A percentile compares a stretch with the other conserved stretches of the same genome.
These are phyloP conservation scores for Corythoichthys intestinalis DNA, from an alignment of 2,113 vertebrate genomes.

Conservation along the genomic window DNA sequence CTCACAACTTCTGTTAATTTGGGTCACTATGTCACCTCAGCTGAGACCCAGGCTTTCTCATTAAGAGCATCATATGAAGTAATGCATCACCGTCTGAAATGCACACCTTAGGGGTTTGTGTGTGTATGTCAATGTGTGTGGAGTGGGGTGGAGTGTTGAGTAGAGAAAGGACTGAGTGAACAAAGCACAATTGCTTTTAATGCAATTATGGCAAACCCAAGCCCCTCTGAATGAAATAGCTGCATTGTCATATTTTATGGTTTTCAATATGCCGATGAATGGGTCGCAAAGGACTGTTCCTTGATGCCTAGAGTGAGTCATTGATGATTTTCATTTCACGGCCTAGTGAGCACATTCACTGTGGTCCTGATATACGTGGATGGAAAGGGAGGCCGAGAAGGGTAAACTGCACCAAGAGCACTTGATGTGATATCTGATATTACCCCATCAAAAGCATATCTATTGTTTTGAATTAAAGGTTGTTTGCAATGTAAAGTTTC, in stretches of 20 bases:
- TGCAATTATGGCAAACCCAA: slow-evolving; percentile 56
- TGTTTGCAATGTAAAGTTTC: not conserved
- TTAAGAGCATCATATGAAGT: slow-evolving; percentile 53
- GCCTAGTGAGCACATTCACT: slow-evolving; percentile 58
- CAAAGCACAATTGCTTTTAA: slow-evolving; percentile 55
- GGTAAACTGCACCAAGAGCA: slow-evolving; percentile 30
- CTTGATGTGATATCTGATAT: slow-evolving; percentile 16
- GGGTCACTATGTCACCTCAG: slow-evolving; percentile 60
- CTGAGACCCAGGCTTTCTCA: slow-evolving; percentile 49
- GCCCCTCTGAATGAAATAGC: slow-evolving; percentile 59
- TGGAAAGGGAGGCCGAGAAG: slow-evolving; percentile 17
- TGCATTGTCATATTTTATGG: slow-evolving; percentile 61
- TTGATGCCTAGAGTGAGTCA: slow-evolving; percentile 44
- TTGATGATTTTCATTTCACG: slow-evolving; percentile 70
- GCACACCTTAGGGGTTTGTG: slow-evolving; percentile 22
- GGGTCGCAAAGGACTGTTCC: slow-evolving; percentile 38
- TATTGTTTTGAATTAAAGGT: not conserved
- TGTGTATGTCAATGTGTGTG: no score
- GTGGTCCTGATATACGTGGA: slow-evolving; percentile 43
- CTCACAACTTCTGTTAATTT: slow-evolving; percentile 49
- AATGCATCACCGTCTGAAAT: slow-evolving; percentile 61
- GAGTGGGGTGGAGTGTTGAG: not conserved
- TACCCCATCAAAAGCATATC: not conserved
- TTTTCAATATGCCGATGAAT: slow-evolving; percentile 58
- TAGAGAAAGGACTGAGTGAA: slow-evolving; percentile 38